Evolutionary conservation across 2,797 vertebrate species (phyloP).

Genomic region (Lerista edwardsae): DNA sequence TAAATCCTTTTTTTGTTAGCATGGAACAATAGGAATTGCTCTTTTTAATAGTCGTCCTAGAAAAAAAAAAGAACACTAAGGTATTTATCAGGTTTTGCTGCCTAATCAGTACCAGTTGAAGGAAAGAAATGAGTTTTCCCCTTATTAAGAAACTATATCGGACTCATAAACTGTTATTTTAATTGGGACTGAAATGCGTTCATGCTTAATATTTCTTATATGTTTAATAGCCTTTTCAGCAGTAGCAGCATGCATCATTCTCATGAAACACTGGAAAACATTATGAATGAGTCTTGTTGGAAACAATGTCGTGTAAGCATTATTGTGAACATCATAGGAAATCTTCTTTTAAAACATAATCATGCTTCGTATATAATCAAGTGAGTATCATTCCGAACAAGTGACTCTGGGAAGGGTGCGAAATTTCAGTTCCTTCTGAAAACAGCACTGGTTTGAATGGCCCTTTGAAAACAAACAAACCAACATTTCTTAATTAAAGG

Average conservation of each 20-base stretch:
- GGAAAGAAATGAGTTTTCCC: slow-evolving; percentile 52
- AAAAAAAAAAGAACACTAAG: slow-evolving; percentile 1
- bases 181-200: slow-evolving; percentile 57
- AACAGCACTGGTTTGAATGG: slow-evolving; percentile 43
- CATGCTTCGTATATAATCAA: slow-evolving; percentile 29
- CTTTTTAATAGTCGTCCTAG: slow-evolving; percentile 28
- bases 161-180: slow-evolving; percentile 59
- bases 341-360: slow-evolving; percentile 3
- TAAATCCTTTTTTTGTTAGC: slow-evolving; percentile 57
- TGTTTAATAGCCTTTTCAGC: slow-evolving; percentile 30
- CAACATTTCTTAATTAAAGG: slow-evolving; percentile 53
- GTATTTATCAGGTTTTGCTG: slow-evolving; percentile 25
- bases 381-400: slow-evolving; percentile 25
- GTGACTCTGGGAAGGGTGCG: slow-evolving; percentile 52
- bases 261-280: slow-evolving; percentile 17
- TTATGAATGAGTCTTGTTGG: neutral
- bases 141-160: slow-evolving; percentile 29
- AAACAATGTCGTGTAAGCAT: slow-evolving; percentile 44
- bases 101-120: slow-evolving; percentile 1
- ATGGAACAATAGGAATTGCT: slow-evolving; percentile 40
- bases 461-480: slow-evolving; percentile 6
- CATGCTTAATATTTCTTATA: slow-evolving; percentile 51
- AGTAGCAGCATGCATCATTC: slow-evolving; percentile 12
- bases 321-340: slow-evolving; percentile 36
- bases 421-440: slow-evolving; percentile 54